Evolutionary conservation across 2,113 vertebrate species (phyloP).

Genomic region (Microcebus lehilahytsara): DNA sequence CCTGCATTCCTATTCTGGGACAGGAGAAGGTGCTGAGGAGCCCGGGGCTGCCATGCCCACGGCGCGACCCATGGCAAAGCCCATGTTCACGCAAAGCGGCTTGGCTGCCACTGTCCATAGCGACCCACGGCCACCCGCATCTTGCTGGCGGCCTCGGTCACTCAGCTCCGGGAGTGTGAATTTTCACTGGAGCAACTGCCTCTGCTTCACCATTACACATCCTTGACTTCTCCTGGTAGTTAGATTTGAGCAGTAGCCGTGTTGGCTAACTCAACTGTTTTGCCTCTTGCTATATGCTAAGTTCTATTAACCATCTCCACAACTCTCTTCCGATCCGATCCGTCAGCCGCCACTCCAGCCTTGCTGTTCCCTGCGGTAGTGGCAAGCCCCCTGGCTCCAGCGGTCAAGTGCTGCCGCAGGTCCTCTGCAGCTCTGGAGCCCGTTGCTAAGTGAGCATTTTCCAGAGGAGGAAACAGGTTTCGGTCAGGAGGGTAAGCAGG

Average conservation of each 20-base stretch:
- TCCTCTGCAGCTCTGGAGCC: neutral
- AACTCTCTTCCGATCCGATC: neutral
- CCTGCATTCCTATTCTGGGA: too few species aligned
- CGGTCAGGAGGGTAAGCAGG: neutral
- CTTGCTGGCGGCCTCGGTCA: too few species aligned
- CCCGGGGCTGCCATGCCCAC: too few species aligned
- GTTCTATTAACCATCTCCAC: neutral
- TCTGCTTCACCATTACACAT: neutral
- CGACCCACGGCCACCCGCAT: too few species aligned
- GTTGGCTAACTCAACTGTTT: neutral
- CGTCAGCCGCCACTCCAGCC: neutral
- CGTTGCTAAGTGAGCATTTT: neutral
- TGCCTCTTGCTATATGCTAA: too few species aligned
- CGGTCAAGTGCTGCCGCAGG: neutral
- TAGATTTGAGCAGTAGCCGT: neutral
- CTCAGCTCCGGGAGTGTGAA: neutral
- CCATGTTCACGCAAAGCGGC: too few species aligned
- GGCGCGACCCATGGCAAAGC: too few species aligned
- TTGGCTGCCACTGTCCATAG: too few species aligned
- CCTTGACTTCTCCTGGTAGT: neutral
- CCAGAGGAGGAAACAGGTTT: neutral
- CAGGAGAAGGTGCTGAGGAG: too few species aligned
- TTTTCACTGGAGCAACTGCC: neutral
- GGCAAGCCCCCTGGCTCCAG: neutral
- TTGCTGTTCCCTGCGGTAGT: neutral